These are phyloP conservation scores for Percopsis transmontana DNA, from an alignment of 2,113 vertebrate genomes.

Conservation along the genomic window DNA sequence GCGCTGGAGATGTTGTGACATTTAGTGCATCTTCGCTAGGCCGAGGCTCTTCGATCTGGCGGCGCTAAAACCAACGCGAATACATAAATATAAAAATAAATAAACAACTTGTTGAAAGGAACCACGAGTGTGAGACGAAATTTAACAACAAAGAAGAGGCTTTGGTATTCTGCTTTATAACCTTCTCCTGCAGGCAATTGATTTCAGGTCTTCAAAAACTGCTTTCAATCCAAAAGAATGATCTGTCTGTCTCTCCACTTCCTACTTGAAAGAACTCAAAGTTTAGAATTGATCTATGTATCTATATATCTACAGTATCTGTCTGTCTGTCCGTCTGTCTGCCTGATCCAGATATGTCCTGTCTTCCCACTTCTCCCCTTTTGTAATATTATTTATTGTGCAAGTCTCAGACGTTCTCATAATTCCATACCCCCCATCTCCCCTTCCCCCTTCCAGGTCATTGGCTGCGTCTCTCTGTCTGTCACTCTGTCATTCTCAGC, in stretches of 20 bases:
- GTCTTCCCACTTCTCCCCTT: background rate
- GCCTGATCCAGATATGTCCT: background rate
- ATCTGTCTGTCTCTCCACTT: too few species aligned
- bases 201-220: too few species aligned
- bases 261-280: too few species aligned
- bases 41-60: slow-evolving; percentile 22
- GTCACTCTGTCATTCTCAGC: slow-evolving; percentile 58
- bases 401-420: background rate
- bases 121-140: background rate
- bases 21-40: slow-evolving; percentile 30
- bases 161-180: too few species aligned
- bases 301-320: too few species aligned
- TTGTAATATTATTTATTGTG: background rate
- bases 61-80: background rate
- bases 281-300: too few species aligned
- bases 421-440: too few species aligned
- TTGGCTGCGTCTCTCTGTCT: slow-evolving; percentile 29
- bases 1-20: slow-evolving; percentile 30
- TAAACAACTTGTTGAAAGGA: slow-evolving; percentile 15
- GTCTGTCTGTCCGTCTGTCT: background rate
- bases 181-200: too few species aligned
- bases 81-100: background rate
- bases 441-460: slow-evolving; percentile 23
- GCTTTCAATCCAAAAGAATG: too few species aligned
- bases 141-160: too few species aligned